phyloP scores from a whole-genome alignment of 2,113 vertebrate genomes.

The Fulmarus glacialis region DNA sequence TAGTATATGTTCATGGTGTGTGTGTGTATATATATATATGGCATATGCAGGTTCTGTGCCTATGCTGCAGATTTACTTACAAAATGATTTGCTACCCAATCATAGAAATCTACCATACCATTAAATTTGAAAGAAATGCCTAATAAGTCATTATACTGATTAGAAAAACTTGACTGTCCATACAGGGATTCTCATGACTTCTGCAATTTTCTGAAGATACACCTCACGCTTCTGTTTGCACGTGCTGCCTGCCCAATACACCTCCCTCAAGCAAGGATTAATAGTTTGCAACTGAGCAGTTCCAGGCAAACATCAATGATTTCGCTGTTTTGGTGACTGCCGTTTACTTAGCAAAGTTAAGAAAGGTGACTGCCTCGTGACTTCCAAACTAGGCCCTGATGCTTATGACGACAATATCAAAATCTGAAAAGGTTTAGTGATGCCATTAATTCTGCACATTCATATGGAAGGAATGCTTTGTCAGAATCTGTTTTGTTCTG shows the following conservation, averaged over 20 bases:
- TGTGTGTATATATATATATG: too few relatives aligned
- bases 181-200: neutral
- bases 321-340: neutral
- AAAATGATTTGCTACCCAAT: neutral
- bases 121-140: neutral
- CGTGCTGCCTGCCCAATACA: neutral
- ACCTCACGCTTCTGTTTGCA: neutral
- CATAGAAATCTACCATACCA: neutral
- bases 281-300: neutral
- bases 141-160: neutral
- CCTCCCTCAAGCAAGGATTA: neutral
- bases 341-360: neutral
- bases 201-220: neutral
- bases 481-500: slow-evolving; percentile 31
- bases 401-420: neutral
- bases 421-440: neutral
- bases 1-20: neutral
- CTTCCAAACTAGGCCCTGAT: neutral
- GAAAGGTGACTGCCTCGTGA: neutral
- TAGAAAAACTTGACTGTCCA: neutral
- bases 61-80: neutral
- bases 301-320: neutral
- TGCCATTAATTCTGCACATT: neutral
- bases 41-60: neutral
- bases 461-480: slow-evolving; percentile 33